Evolutionary conservation across 2,113 vertebrate genomes (phyloP).

Genomic region (Chiloscyllium plagiosum): DNA sequence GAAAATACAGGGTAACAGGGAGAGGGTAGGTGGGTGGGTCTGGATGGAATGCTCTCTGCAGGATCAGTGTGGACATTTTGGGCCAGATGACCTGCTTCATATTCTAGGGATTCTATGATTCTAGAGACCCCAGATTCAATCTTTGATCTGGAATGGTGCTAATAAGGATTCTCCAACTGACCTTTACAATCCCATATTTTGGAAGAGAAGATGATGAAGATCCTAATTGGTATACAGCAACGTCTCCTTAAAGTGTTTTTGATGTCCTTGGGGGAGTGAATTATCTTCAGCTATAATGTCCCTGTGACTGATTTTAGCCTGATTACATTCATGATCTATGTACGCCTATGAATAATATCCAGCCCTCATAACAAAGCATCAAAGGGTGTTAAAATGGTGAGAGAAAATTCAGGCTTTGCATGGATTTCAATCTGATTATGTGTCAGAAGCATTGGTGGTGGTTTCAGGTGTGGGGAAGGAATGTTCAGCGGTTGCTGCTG

Average conservation of each 20-base stretch:
- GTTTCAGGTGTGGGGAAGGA: background rate
- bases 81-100: too few species aligned
- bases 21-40: too few species aligned
- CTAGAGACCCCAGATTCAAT: background rate
- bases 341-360: background rate
- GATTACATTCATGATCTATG: background rate
- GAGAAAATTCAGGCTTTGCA: background rate
- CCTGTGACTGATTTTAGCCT: background rate
- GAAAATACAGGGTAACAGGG: too few species aligned
- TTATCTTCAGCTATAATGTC: background rate
- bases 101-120: too few species aligned
- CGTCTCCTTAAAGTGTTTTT: background rate
- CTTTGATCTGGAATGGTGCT: background rate
- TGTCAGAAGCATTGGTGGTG: background rate
- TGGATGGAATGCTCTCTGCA: too few species aligned
- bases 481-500: background rate
- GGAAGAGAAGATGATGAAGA: background rate
- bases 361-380: background rate
- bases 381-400: background rate
- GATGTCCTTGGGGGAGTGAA: background rate
- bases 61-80: too few species aligned
- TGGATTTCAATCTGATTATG: background rate
- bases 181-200: background rate
- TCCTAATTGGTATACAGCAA: background rate
- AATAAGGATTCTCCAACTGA: background rate